Conservation (phyloP, 2,113 vertebrate genomes). For the Malurus alboscapulatus region DNA sequence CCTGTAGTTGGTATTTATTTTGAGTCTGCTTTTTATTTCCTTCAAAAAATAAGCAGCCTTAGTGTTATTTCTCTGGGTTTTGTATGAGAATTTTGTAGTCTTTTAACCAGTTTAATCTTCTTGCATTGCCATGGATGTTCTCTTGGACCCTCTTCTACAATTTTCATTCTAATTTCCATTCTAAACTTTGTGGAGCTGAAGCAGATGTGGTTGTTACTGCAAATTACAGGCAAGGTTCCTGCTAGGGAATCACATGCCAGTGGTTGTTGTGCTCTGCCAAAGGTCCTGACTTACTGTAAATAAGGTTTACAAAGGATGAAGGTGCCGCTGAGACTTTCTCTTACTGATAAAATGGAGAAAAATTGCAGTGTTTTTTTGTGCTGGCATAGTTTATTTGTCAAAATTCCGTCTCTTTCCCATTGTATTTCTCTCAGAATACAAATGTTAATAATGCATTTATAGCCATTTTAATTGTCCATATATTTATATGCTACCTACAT, state of each 20-base stretch:
- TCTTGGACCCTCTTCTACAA: neutral
- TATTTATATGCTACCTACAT: neutral
- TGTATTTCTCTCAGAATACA: neutral
- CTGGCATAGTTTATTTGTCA: neutral
- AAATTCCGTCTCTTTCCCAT: neutral
- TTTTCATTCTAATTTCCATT: neutral
- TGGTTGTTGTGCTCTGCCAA: neutral
- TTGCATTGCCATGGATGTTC: neutral
- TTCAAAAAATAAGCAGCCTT: neutral
- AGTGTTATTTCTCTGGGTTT: neutral
- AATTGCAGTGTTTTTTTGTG: neutral
- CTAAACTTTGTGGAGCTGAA: neutral
- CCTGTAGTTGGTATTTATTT: neutral
- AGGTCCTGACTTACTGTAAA: neutral
- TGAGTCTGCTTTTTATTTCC: neutral
- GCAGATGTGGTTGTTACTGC: neutral
- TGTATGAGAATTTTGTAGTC: neutral
- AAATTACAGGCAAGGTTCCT: neutral
- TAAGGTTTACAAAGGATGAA: neutral
- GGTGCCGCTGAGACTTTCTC: neutral
- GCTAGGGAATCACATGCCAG: neutral
- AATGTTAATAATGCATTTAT: neutral
- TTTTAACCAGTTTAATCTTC: neutral
- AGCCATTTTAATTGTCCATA: neutral
- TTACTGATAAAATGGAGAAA: neutral